These are phyloP conservation scores for Copidosoma floridanum DNA, from an alignment of 1,140 invertebrate species.

Conservation along the genomic window DNA sequence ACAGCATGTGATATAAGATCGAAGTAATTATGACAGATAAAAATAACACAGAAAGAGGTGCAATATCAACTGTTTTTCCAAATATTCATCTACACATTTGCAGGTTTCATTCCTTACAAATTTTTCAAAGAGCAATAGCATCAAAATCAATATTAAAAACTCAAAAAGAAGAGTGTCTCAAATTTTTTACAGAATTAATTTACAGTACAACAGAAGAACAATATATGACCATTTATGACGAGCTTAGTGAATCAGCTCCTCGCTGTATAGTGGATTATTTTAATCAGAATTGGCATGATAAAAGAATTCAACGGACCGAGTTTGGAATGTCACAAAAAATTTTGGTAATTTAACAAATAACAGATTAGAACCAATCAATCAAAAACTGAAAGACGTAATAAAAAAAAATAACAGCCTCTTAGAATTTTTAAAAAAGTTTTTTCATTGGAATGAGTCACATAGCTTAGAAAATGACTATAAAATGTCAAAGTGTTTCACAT, in stretches of 20 bases:
- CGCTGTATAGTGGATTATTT: background rate
- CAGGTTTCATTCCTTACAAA: background rate
- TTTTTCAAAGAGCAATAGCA: background rate
- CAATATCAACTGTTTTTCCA: slow-evolving; percentile 1
- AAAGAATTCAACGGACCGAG: background rate
- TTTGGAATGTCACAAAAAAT: background rate
- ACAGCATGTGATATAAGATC: background rate
- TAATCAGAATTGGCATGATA: background rate
- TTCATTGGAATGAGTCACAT: background rate
- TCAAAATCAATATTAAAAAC: background rate
- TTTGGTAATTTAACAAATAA: background rate
- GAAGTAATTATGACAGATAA: slow-evolving; percentile 1
- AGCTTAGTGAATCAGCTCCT: background rate
- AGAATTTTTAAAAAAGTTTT: background rate
- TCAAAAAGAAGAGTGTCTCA: background rate
- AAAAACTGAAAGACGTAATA: background rate
- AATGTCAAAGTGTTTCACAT: too few relatives aligned
- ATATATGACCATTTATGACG: background rate
- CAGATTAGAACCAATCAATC: background rate
- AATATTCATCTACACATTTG: slow-evolving; percentile 28
- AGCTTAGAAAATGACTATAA: background rate
- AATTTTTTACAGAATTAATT: background rate
- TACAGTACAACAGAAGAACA: background rate
- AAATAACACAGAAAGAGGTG: slow-evolving; percentile 25
- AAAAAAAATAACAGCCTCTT: background rate